Evolutionary conservation across 2,888 invertebrate species (phyloP), one percentile per base, ranked within the genome.

Genomic region (Stenodema calcarata): DNA sequence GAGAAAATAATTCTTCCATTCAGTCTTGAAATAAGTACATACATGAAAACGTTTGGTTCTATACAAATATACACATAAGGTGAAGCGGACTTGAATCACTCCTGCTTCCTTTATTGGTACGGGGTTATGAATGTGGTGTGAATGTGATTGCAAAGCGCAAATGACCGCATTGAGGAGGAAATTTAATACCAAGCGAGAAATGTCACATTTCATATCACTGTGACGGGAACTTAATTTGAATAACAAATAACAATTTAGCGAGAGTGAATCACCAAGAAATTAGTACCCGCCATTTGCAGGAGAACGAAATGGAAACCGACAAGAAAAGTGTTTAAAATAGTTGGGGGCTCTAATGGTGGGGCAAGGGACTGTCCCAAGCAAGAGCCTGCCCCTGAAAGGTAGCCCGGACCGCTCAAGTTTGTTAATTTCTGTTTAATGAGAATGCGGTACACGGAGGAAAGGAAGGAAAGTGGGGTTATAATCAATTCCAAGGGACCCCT

Each of bases 401-500:
- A 35, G 41, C 73, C 35, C 41, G 73, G 16, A 6, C 41, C 12
- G 35, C 27, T 18, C 73, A 73, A 73, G 73, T 73, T 73, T 73
- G 73, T 73, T 73, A 73, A 73, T 73, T 73, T 35, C 73, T 73
- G 73, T 73, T 73, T 73, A 73, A 73, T 73, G 30, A 73, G 73
- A 73, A 73, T 73, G 73, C 73, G 73, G 73, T 41, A 28, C 27
- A 27, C 0, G 70, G 69, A 44, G 69, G 69, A 70, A 27, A 70
- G 70, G 28, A 73, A 73, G 73, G 73, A 35, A 41, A 41, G 41
- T 35, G 35, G 73, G 41, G 41, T 73, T 73, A 16, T 30, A 41
- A 73, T 73, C 41, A 28, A 73, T 73, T 73, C 18, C n/a, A n/a
- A 4, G 73, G 41, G 73, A 18, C 23, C 28, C 14, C 28, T n/a